These are phyloP conservation scores for Okapia johnstoni DNA, from an alignment of 2,113 vertebrate species.

Conservation along the genomic window DNA sequence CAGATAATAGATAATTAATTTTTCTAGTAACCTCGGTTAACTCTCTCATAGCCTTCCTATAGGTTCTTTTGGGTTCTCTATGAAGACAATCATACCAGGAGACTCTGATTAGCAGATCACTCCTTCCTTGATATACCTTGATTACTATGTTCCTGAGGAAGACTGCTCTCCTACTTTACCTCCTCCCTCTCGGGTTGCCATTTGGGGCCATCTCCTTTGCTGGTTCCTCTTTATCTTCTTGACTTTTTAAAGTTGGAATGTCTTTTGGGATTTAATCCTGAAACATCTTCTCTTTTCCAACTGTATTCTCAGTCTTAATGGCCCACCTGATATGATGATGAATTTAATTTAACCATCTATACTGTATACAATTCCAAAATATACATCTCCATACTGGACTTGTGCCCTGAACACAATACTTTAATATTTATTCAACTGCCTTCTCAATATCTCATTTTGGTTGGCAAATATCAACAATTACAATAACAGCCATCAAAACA, in stretches of 20 bases:
- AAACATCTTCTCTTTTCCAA: background rate
- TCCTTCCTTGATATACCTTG: background rate
- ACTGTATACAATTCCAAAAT: background rate
- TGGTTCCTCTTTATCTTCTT: background rate
- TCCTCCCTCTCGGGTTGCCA: background rate
- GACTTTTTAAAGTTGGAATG: background rate
- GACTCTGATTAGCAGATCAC: background rate
- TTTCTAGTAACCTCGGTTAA: background rate
- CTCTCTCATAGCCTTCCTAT: background rate
- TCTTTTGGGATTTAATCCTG: background rate
- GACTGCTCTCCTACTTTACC: background rate
- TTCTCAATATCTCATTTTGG: background rate
- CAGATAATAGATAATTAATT: background rate
- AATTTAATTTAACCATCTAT: background rate
- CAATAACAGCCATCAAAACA: background rate
- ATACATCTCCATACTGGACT: background rate
- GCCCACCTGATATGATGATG: background rate
- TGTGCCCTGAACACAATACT: background rate
- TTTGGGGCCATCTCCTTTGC: background rate
- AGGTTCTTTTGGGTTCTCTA: background rate
- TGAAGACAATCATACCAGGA: background rate
- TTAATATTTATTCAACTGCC: background rate
- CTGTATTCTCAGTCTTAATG: background rate
- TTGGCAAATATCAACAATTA: background rate
- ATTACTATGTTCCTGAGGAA: background rate